A percentile compares a stretch with the other conserved stretches of the same genome.
phyloP scores from a whole-genome alignment of 1,140 invertebrate genomes.

The Procambarus virginalis region DNA sequence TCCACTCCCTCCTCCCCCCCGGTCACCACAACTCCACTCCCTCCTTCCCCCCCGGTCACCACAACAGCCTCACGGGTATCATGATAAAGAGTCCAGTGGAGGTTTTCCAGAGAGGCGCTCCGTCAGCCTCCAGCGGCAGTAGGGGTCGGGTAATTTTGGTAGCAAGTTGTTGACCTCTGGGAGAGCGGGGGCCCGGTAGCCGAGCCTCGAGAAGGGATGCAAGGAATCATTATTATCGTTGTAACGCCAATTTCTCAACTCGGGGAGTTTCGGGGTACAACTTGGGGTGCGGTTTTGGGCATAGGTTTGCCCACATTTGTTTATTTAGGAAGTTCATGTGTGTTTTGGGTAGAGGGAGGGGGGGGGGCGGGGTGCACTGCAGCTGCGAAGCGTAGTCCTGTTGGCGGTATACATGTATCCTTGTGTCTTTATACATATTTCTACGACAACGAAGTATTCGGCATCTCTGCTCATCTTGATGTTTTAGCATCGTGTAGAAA shows the following conservation, averaged over 20 bases:
- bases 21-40: too few relatives aligned
- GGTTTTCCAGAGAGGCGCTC: not conserved
- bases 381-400: too few relatives aligned
- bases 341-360: too few relatives aligned
- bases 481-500: not conserved
- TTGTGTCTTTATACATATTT: not conserved
- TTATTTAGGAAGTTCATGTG: too few relatives aligned
- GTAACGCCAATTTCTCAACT: constrained; percentile 1
- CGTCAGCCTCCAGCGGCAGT: not conserved
- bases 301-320: too few relatives aligned
- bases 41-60: too few relatives aligned
- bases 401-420: too few relatives aligned
- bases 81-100: too few relatives aligned
- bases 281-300: not conserved
- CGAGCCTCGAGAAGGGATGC: not conserved
- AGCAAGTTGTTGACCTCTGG: not conserved
- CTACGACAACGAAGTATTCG: not conserved
- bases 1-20: too few relatives aligned
- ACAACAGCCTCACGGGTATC: too few relatives aligned
- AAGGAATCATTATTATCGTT: not conserved
- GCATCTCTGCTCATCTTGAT: not conserved
- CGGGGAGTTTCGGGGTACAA: not conserved
- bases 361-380: too few relatives aligned
- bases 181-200: too few relatives aligned
- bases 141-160: not conserved